Conservation (phyloP, 2,113 vertebrate genomes). For the Ivindomyrus marchei region DNA sequence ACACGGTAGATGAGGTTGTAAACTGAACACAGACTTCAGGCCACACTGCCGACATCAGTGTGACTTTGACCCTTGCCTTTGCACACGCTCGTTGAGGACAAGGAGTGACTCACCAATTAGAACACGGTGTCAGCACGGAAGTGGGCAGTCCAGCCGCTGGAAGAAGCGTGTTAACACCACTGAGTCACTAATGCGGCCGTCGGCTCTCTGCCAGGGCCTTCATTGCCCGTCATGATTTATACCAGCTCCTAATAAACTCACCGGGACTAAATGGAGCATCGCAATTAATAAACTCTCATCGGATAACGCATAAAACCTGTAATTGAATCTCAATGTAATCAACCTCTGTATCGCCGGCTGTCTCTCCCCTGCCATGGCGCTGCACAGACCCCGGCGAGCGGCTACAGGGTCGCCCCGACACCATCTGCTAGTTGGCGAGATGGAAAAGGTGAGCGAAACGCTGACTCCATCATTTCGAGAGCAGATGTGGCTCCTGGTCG, state of each 20-base stretch:
- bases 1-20: too few relatives aligned
- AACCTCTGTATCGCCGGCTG: slow-evolving; percentile 7
- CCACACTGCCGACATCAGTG: not conserved
- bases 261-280: slow-evolving; percentile 16
- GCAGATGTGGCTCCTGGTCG: not conserved
- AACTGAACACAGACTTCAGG: not conserved
- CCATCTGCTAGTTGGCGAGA: not conserved
- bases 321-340: slow-evolving; percentile 22
- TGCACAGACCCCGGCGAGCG: not conserved
- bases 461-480: not conserved
- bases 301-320: slow-evolving; percentile 14
- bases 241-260: slow-evolving; percentile 19
- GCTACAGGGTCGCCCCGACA: not conserved
- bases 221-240: slow-evolving; percentile 13
- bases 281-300: slow-evolving; percentile 24
- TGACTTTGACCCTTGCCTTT: not conserved
- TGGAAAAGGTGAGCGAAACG: not conserved
- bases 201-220: not conserved
- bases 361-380: not conserved
- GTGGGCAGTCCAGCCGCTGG: not conserved
- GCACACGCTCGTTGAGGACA: not conserved
- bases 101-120: not conserved
- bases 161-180: not conserved
- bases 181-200: slow-evolving; percentile 17
- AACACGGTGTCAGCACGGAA: not conserved